Evolutionary conservation across 2,888 invertebrate species (phyloP), one percentile per base, ranked within the genome.

Genomic region (Dryobotodes eremita): DNA sequence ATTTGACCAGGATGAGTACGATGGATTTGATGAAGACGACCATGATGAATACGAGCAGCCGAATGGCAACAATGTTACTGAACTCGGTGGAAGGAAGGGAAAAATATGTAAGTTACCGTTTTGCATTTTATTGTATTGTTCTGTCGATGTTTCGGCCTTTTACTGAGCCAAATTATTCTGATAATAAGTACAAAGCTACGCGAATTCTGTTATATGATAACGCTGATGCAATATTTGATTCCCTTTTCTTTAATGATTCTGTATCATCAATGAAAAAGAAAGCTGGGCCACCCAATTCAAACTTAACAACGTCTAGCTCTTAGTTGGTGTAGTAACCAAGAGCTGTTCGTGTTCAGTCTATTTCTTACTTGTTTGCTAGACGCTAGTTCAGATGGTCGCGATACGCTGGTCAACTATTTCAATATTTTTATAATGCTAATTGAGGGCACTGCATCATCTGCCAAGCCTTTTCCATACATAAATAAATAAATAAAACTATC

Each of bases 21-120:
- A 55, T 53, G 57, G 23, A 26, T 48, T 62, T 26, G 76, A 80
- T n/a, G 79, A 86, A 17, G 89, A 91, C 20, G 88, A 91, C 7
- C 85, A 90, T 23, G 89, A 91, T 20, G 90, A 91, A 62, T 90
- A 92, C 4, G 86, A 82, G 6, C 48, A 80, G 17, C 69, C 20
- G 36, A 75, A 77, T 20, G 69, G 15, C 57, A 62, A 71, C 10
- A 79, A 84, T 48, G 15, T 74, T 7, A 86, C 72, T n/a, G 84
- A 85, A 46, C 59, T 90, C n/a, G 88, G 84, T 26, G 92, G 90
- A 2, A 92, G 96, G 74, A 80, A 94, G 86, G 96, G 96, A 36
- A 96, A 93, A 89, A 80, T 96, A 82, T 89, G 96, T 96, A 88
- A 95, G 96, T 94, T 17, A 74, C 31, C 17, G 23, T 8, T 62